Percentiles rank a stretch among this genome's conserved stretches.
These are phyloP conservation scores for Patella depressa DNA, from an alignment of 2,888 invertebrate genomes.

Conservation along the genomic window DNA sequence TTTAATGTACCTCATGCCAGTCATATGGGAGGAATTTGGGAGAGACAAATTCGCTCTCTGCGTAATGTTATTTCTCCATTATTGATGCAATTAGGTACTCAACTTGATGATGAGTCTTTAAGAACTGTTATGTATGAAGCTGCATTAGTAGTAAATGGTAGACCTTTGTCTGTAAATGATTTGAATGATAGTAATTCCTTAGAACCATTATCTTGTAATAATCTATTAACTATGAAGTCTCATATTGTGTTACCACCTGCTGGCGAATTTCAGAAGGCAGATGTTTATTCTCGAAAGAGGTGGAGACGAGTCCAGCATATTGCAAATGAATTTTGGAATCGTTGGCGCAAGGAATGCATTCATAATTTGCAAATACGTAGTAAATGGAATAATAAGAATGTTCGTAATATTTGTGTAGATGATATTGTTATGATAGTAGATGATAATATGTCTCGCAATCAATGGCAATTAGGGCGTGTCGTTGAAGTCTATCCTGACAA, in stretches of 20 bases:
- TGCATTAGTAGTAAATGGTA: slow-evolving; percentile 30
- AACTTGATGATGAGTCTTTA: slow-evolving; percentile 34
- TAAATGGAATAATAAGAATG: slow-evolving; percentile 18
- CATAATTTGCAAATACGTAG: slow-evolving; percentile 25
- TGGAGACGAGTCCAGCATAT: slow-evolving; percentile 41
- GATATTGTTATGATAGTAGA: slow-evolving; percentile 16
- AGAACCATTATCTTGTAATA: slow-evolving; percentile 34
- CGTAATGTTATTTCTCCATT: slow-evolving; percentile 30
- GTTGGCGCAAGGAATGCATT: slow-evolving; percentile 31
- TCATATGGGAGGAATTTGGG: slow-evolving; percentile 40
- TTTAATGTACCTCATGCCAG: slow-evolving; percentile 36
- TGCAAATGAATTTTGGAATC: slow-evolving; percentile 33
- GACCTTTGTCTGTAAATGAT: slow-evolving; percentile 32
- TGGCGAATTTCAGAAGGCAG: slow-evolving; percentile 31
- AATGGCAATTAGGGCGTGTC: slow-evolving; percentile 17
- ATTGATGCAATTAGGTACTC: slow-evolving; percentile 19
- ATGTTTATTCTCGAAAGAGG: slow-evolving; percentile 29
- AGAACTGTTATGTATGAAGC: slow-evolving; percentile 35
- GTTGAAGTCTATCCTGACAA: slow-evolving; percentile 10
- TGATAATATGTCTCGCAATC: slow-evolving; percentile 16
- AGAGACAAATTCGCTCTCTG: slow-evolving; percentile 35
- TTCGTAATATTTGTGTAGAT: slow-evolving; percentile 4
- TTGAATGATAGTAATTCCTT: slow-evolving; percentile 25
- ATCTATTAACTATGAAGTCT: slow-evolving; percentile 25
- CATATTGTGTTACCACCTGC: slow-evolving; percentile 24